A percentile compares a stretch with the other conserved stretches of the same genome.
Evolutionary conservation across 2,113 vertebrate species (phyloP).

Genomic region (Crotalus viridis): DNA sequence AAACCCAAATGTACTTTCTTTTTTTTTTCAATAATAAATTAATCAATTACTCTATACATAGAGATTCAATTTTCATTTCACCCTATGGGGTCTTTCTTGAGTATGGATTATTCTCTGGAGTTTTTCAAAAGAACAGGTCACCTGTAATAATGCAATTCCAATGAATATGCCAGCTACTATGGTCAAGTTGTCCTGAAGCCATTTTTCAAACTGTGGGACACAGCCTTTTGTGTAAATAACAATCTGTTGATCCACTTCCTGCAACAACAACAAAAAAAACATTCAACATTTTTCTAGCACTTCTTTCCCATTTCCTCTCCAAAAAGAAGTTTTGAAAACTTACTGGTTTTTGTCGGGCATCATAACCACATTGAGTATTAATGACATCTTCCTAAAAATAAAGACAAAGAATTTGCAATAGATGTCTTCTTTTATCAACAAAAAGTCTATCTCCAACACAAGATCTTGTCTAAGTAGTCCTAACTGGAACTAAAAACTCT

Average conservation of each 20-base stretch:
- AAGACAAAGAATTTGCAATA: conserved; percentile 39
- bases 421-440: background rate
- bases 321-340: conserved; percentile 54
- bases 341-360: conserved; percentile 91
- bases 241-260: conserved; percentile 92
- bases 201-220: conserved; percentile 97
- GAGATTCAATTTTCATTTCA: conserved; percentile 10
- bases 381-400: conserved; percentile 90
- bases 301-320: conserved; percentile 12
- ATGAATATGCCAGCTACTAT: conserved; percentile 97
- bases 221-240: conserved; percentile 97
- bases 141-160: conserved; percentile 93
- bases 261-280: conserved; percentile 41
- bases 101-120: background rate
- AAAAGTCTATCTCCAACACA: background rate
- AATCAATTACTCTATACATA: conserved; percentile 1
- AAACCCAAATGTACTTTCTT: background rate
- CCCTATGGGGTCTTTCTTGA: background rate
- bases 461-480: background rate
- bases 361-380: conserved; percentile 97
- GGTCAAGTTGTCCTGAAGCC: conserved; percentile 96
- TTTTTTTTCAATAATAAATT: background rate
- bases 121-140: conserved; percentile 40
- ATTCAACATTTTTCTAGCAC: conserved; percentile 1
- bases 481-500: background rate